Evolutionary conservation across 2,113 vertebrate genomes (phyloP), one percentile per base, ranked within the genome.

Genomic region (Phoxinus phoxinus): DNA sequence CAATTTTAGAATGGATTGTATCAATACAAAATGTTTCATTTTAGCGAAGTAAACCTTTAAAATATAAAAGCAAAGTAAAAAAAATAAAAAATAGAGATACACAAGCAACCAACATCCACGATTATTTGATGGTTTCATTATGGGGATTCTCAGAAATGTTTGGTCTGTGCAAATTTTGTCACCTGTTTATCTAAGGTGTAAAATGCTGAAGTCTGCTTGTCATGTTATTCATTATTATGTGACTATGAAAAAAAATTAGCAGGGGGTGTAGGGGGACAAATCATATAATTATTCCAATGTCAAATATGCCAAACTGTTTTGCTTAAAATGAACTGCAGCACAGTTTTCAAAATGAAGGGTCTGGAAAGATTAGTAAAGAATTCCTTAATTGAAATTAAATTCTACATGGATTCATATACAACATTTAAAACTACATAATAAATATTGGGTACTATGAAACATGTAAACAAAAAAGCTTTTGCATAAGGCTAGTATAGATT

Each of bases 61-160:
- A 37, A 58, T 78, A 13, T 35, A 77, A 76, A 76, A 76, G 9
- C 27, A 75, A 48, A 53, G 46, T 53, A 32, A 7, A 32, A 76
- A 76, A 76, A 53, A 5, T 15, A 32, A 76, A 17, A 65, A 19
- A 67, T 67, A 21, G 11, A 11, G 21, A 78, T 35, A 58, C 10
- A 73, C 71, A 41, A 77, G 9, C 75, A 58, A 58, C 75, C 53
- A 58, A 58, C 19, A 56, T n/a, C 56, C 71, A 74, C 48, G 56
- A 51, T 51, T 51, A 15, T 51, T 48, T 10, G 13, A 21, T 13
- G 17, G 9, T 58, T 53, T 76, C 15, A 30, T 76, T 75, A 10
- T 15, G 27, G 9, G 73, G 46, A 76, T 32, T 53, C 25, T 30
- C 25, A 35, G 30, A 23, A 78, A 59, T 58, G 75, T 56, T 23